Conservation (phyloP, 2,113 vertebrate species). For the Perca fluviatilis region DNA sequence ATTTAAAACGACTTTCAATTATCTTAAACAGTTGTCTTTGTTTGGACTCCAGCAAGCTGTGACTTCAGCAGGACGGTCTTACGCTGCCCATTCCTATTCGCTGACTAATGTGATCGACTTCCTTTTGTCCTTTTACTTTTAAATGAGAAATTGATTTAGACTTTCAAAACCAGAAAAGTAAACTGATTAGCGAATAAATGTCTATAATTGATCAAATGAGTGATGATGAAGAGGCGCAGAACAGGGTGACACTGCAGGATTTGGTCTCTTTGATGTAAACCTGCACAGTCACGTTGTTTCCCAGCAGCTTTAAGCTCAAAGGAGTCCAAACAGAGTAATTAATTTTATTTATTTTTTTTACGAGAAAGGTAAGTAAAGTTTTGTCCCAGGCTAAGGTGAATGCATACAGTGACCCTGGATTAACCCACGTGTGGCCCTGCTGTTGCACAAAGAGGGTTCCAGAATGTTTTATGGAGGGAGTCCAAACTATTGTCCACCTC, state of each 20-base stretch:
- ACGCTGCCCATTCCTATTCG: constrained; percentile 13
- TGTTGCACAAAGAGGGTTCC: constrained; percentile 37
- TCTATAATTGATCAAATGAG: constrained; percentile 57
- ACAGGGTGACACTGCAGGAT: constrained; percentile 2
- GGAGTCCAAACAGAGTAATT: neutral
- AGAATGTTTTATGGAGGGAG: constrained; percentile 43
- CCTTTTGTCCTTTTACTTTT: constrained; percentile 37
- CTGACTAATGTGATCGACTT: constrained; percentile 21
- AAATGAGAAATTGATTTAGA: constrained; percentile 75
- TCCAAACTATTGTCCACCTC: constrained; percentile 38
- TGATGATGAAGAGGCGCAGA: neutral
- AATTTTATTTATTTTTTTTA: neutral
- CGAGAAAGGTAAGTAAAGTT: neutral
- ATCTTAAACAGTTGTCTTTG: neutral
- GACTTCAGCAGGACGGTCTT: neutral
- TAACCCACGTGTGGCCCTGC: neutral
- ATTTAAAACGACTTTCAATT: neutral
- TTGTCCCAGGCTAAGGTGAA: constrained; percentile 1
- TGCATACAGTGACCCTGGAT: neutral
- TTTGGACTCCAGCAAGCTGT: constrained; percentile 7
- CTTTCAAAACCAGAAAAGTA: constrained; percentile 38
- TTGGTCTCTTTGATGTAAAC: constrained; percentile 8
- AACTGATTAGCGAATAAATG: constrained; percentile 63
- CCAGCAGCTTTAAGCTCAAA: neutral
- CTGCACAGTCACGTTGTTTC: constrained; percentile 12